A percentile compares a stretch with the other conserved stretches of the same genome.
These are phyloP conservation scores for Pristionchus entomophagus DNA, from an alignment of 2,888 invertebrate genomes.

Conservation along the genomic window DNA sequence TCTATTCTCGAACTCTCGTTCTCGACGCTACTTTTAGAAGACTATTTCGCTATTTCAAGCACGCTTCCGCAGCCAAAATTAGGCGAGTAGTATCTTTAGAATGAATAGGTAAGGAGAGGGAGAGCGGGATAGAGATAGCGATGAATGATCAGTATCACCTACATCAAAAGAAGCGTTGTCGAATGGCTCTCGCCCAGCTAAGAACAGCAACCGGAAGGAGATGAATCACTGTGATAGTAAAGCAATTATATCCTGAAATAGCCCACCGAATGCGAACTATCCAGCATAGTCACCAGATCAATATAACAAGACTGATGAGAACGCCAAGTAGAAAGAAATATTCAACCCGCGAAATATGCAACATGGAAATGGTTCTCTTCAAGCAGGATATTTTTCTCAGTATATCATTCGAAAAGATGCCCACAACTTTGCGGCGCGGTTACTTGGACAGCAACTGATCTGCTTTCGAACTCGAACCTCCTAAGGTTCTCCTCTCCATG, in stretches of 20 bases:
- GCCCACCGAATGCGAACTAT: too few relatives aligned
- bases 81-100: background rate
- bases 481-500: background rate
- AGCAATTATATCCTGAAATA: too few relatives aligned
- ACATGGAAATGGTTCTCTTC: too few relatives aligned
- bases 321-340: too few relatives aligned
- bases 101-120: background rate
- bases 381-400: too few relatives aligned
- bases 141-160: constrained; percentile 8
- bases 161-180: background rate
- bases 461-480: constrained; percentile 3
- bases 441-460: background rate
- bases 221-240: background rate
- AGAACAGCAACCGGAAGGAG: background rate
- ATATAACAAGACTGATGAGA: too few relatives aligned
- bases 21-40: background rate
- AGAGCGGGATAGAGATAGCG: background rate
- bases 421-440: too few relatives aligned
- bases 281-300: too few relatives aligned
- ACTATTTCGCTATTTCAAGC: background rate
- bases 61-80: background rate
- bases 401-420: too few relatives aligned
- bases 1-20: constrained; percentile 4
- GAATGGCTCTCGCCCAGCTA: background rate
- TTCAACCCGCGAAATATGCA: too few relatives aligned